Evolutionary conservation across 2,113 vertebrate genomes (phyloP), one percentile per base, ranked within the genome.

Genomic region (Xyrauchen texanus): DNA sequence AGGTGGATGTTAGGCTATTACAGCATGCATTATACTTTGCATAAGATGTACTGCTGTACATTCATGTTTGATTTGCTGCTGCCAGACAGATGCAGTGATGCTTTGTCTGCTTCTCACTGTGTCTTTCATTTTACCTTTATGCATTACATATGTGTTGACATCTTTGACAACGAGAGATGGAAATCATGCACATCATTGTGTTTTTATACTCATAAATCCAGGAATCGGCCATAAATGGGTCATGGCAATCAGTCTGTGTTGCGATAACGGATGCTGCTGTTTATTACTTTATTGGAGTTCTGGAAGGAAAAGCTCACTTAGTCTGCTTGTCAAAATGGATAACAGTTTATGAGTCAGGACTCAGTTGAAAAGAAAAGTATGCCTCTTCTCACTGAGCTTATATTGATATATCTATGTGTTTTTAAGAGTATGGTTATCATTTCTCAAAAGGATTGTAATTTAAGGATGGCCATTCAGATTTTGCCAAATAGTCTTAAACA

Each of bases 141-240:
- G 34, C 8, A 52, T 53, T 68, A 49, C 16, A 47, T 60, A 13
- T 16, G 6, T 12, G 5, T 60, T 7, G 16, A 7, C 44, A 7
- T 47, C 44, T 60, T 46, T 16, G 34, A 47, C 21, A 68, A 6
- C 15, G 7, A 49, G 42, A 11, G 15, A 34, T 77, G 52, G 61
- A 57, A 11, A 53, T 7, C 49, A 12, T 53, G 21, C 4, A 15
- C 53, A 47, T 46, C n/a, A 15, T 42, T 1, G 11, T 61, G 70
- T 57, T 58, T 58, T 60, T 47, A 47, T 60, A 47, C 45, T 16
- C 55, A 60, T 72, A 60, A 47, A 72, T 72, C 79, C 72, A 34
- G 53, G 7, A 77, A 83, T 80, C 77, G 11, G 15, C 63, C 75
- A 60, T 61, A 87, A 87, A 80, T 87, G 60, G 86, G 86, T 87